Conservation (phyloP, 2,797 vertebrate genomes). For the Chelon labrosus region DNA sequence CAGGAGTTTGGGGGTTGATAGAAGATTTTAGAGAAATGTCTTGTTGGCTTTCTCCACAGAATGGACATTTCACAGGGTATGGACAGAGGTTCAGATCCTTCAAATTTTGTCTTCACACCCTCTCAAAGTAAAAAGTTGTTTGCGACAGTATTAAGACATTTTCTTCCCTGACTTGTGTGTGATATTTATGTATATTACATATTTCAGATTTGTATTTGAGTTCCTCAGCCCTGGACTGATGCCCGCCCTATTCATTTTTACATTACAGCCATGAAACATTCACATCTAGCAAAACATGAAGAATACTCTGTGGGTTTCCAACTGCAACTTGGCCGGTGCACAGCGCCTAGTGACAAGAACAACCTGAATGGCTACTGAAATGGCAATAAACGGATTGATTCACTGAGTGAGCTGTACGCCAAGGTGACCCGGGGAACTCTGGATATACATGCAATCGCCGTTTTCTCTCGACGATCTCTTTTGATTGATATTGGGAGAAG, state of each 20-base stretch:
- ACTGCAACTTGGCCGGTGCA: conserved; percentile 24
- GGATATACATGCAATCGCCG: conserved; percentile 55
- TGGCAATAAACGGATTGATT: conserved; percentile 75
- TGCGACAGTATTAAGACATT: background rate
- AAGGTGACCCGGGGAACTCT: conserved; percentile 76
- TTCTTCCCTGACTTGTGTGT: background rate
- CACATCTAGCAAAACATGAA: conserved; percentile 21
- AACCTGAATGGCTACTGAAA: conserved; percentile 66
- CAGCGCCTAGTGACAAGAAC: conserved; percentile 52
- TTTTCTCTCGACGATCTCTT: conserved; percentile 47
- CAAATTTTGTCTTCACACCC: background rate
- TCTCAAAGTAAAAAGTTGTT: background rate
- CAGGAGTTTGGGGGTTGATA: too few relatives aligned
- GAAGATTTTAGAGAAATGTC: too few relatives aligned
- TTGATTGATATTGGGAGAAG: conserved; percentile 69
- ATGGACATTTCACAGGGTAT: too few relatives aligned
- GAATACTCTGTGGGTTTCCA: conserved; percentile 12
- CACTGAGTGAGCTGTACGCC: conserved; percentile 51
- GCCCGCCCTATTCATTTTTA: background rate
- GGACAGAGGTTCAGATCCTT: background rate
- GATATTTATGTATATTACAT: background rate
- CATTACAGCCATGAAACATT: conserved; percentile 18
- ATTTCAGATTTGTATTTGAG: background rate
- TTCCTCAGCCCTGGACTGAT: background rate
- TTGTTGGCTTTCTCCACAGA: too few relatives aligned